Base-by-base conservation (phyloP, 2,888 invertebrate species). In the Alitta virens region DNA sequence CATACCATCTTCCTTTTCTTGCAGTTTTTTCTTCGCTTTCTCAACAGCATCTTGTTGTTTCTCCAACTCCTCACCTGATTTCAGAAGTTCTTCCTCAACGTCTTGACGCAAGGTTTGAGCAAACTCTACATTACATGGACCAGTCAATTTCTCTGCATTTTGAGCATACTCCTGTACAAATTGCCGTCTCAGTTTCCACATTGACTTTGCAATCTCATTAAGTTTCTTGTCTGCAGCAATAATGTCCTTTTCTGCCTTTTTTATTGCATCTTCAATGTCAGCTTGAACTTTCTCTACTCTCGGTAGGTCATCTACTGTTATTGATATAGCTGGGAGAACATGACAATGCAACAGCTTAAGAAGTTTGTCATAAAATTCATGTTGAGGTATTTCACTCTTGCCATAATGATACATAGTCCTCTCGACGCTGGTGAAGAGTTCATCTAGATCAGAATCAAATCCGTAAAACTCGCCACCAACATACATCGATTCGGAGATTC, bases 301-400 rank as follows among this genome's bases (percentile, higher is more conserved):
- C 1, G 67, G 55, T 1, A 68, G 49, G 57, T 77, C 74, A n/a
- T 68, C 68, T 5, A 55, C 51, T 2, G 63, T 62, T 21, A 78
- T 70, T 5, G 65, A 66, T 14, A 78, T 68, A 21, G 69, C 63
- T 2, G 78, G 78, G 2, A 78, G 67, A 21, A 78, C 71, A 54
- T 72, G 74, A 18, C 73, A 72, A 64, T 78, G 78, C 2, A 78
- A 63, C 54, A 77, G 67, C n/a, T 70, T 68, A 23, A 69, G 55
- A 0, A 72, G 60, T 51, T 57, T 61, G 3, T 61, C 40, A 49
- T 65, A 57, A 40, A 72, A 68, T 7, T 66, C 27, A 1, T 51
- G 50, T 25, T 51, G 24, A 2, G 56, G 61, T 3, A 68, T 62
- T 14, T 49, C 42, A 23, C 60, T 56, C 1, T 24, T 51, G 1